A percentile compares a stretch with the other conserved stretches of the same genome.
phyloP scores from a whole-genome alignment of 2,888 invertebrate genomes.

The Hypercompe scribonia region DNA sequence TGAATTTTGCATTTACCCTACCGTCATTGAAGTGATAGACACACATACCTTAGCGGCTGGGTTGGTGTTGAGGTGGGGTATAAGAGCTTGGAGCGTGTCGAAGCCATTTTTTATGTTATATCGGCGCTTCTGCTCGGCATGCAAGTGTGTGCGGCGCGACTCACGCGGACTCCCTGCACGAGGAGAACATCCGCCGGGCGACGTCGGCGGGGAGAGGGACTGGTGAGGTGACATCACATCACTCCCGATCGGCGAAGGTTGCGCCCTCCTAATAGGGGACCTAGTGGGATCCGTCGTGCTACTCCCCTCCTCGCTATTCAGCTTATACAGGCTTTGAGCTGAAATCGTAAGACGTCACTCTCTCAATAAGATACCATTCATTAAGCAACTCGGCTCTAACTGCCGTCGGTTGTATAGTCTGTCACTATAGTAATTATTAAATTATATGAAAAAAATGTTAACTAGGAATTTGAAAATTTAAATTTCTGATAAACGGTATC shows the following conservation, averaged over 20 bases:
- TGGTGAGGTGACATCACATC: constrained; percentile 83
- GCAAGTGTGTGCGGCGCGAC: constrained; percentile 95
- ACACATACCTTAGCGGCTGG: constrained; percentile 93
- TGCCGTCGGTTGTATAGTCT: background rate
- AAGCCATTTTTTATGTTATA: constrained; percentile 99
- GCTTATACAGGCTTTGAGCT: constrained; percentile 84
- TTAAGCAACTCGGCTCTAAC: background rate
- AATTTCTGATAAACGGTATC: background rate
- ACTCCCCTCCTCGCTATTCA: constrained; percentile 79
- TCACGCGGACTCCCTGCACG: constrained; percentile 80
- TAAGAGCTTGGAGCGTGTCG: constrained; percentile 96
- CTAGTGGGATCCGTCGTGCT: constrained; percentile 69
- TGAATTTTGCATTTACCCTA: background rate
- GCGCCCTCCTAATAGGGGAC: constrained; percentile 76
- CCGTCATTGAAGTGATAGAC: background rate
- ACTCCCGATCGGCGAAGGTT: constrained; percentile 80
- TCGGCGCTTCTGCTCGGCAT: constrained; percentile 97
- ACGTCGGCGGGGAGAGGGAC: constrained; percentile 86
- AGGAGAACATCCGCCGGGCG: constrained; percentile 86
- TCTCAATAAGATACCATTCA: background rate
- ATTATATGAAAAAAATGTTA: background rate
- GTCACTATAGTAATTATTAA: background rate
- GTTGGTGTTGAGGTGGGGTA: constrained; percentile 96
- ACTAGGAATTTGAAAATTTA: background rate
- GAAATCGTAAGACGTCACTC: constrained; percentile 1